Base-by-base conservation (phyloP, 2,113 vertebrate genomes). In the Ageneiosus marmoratus region DNA sequence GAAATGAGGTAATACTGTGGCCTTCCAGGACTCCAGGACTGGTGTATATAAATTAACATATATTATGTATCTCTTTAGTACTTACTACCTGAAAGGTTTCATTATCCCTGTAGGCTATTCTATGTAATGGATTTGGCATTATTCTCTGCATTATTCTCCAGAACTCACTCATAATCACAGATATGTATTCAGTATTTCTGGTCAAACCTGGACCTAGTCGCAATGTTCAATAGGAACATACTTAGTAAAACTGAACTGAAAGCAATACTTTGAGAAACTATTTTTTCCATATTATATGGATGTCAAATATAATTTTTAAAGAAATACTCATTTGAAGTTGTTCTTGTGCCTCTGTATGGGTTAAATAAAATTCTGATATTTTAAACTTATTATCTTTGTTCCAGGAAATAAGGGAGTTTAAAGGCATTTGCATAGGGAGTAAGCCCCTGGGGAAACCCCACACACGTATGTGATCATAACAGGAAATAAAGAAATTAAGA, bases 391-490 rank as follows among this genome's bases (percentile, higher is more conserved):
- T 74, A 4, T 48, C 27, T 69, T 55, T 51, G 15, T 1, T 77
- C 67, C 65, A 82, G 86, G 86, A 87, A 84, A 76, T 82, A 79
- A 84, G 3, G 34, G 37, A 3, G 27, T 44, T 53, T 53, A 20
- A 46, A 69, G 22, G 41, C 32, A 62, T 82, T 84, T 84, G 63
- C 82, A 82, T 79, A 32, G 48, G 50, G 48, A 41, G 29, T 82
- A 67, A 56, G 79, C 65, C 22, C 22, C 69, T n/a, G 24, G 80
- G 86, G 86, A 69, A 79, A 87, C 67, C 79, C 67, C 8, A 50
- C 18, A 22, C 8, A 67, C 16, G 29, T 27, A 82, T 70, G 60
- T 81, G 50, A 27, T 46, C 73, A 58, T 8, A 63, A 24, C 56
- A 84, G 79, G 75, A 79, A 84, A 79, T 8, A 20, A 79, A 29